Evolutionary conservation across 2,797 vertebrate genomes (phyloP).

Genomic region (Eulemur albifrons): DNA sequence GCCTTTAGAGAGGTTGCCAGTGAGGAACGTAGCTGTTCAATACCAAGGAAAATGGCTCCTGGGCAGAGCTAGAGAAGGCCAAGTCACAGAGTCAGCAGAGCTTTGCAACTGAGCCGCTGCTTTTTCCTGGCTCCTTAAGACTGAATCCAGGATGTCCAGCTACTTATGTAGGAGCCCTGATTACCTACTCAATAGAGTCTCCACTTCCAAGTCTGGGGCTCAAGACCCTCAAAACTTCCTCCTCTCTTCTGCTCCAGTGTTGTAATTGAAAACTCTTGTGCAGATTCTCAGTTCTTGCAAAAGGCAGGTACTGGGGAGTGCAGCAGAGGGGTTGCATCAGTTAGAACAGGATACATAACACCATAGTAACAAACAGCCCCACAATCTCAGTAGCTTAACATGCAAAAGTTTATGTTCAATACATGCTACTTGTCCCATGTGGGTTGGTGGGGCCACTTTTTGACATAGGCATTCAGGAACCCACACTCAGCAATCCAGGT

Average conservation of each 20-base stretch:
- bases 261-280: neutral
- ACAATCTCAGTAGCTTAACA: neutral
- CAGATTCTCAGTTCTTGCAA: neutral
- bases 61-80: neutral
- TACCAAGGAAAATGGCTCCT: constrained; percentile 36
- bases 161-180: neutral
- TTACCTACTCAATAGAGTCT: neutral
- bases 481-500: neutral
- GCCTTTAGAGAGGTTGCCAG: neutral
- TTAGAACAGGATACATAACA: neutral
- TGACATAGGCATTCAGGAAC: neutral
- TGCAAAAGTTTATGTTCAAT: neutral
- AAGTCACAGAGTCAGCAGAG: neutral
- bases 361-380: neutral
- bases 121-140: neutral
- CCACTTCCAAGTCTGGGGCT: neutral
- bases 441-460: neutral
- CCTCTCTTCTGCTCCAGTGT: neutral
- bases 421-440: neutral
- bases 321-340: neutral
- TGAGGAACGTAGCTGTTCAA: constrained; percentile 18
- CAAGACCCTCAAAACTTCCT: neutral
- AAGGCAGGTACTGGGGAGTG: neutral
- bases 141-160: neutral
- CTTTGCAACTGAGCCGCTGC: neutral